Evolutionary conservation across 2,888 invertebrate genomes (phyloP), one percentile per base, ranked within the genome.

Genomic region (Patella caerulea): DNA sequence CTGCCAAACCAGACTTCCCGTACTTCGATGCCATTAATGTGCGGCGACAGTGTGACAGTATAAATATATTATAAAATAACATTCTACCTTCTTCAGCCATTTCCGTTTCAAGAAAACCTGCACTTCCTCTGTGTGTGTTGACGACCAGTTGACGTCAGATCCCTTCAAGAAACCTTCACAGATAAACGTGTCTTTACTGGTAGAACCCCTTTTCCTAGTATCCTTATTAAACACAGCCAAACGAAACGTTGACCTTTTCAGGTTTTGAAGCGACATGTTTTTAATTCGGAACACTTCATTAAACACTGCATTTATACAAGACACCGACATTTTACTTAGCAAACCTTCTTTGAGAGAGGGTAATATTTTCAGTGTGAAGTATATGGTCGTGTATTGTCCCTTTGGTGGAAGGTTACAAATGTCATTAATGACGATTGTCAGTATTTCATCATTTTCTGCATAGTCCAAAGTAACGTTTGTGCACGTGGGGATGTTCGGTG

Each of bases 121-220:
- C 55, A 74, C 71, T 59, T 77, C 24, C 19, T 65, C 34, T 24
- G 76, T 71, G 14, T 53, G 75, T 56, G 55, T 52, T 12, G 71
- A 69, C 24, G 71, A 72, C 74, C 70, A 77, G 45, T 77, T 74
- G 15, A 82, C 71, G 24, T 78, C 78, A 17, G 78, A 75, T 45
- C 78, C 80, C 17, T 77, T 77, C 5, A 82, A 29, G 45, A 78
- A 82, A 34, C 74, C 74, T 72, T 82, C 79, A 11, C 79, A 79
- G 1, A 82, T 69, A 76, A 81, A 78, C 11, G 53, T 55, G 29
- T 76, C 72, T 52, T 78, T 81, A 52, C 70, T 76, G 12, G 54
- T 55, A 55, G 56, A 75, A 45, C 78, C 76, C 71, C 53, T 75
- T n/a, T 75, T 80, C 54, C 72, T 70, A 7, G 77, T 55, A 72